Evolutionary conservation across 1,140 invertebrate genomes (phyloP), one percentile per base, ranked within the genome.

Genomic region (Drosophila chauvacae): DNA sequence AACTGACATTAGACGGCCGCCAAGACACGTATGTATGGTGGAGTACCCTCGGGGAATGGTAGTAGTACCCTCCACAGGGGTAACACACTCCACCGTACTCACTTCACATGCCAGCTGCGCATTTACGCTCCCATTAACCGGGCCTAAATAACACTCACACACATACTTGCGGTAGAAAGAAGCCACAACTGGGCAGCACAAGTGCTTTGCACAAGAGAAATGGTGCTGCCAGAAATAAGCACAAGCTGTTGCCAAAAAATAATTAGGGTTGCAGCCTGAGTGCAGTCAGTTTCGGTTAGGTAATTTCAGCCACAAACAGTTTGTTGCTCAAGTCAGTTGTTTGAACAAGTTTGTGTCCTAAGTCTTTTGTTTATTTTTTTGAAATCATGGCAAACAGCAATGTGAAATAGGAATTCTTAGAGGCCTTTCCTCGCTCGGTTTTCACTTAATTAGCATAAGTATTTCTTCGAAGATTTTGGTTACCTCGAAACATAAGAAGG

Each of bases 121-220:
- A 87, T 88, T 87, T 87, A 87, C 84, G 84, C 84, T 87, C 84
- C 84, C 84, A 87, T 87, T 87, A 87, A 80, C 84, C 81, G 81
- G 68, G 63, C 73, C 77, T 77, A 84, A 87, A 84, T 68, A 84
- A 70, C 41, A 79, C 59, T 79, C 41, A 42, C 4, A 41, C 37
- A 16, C 14, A 7, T n/a, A n/a, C 6, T 10, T 50, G 58, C 57
- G 77, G 28, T 20, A 50, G 37, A 18, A 78, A 51, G 53, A 44
- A 51, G 53, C 56, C 55, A 51, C 41, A 72, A 64, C 39, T 69
- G 80, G 70, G 48, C 71, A 88, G 63, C 76, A 88, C 76, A 88
- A 83, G 80, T 87, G 79, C 51, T 85, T 85, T 87, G 82, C 79
- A 70, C 82, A 85, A 86, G 70, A 66, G 78, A 85, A 87, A 82